phyloP scores from a whole-genome alignment of 2,113 vertebrate genomes.

The Micromys minutus region DNA sequence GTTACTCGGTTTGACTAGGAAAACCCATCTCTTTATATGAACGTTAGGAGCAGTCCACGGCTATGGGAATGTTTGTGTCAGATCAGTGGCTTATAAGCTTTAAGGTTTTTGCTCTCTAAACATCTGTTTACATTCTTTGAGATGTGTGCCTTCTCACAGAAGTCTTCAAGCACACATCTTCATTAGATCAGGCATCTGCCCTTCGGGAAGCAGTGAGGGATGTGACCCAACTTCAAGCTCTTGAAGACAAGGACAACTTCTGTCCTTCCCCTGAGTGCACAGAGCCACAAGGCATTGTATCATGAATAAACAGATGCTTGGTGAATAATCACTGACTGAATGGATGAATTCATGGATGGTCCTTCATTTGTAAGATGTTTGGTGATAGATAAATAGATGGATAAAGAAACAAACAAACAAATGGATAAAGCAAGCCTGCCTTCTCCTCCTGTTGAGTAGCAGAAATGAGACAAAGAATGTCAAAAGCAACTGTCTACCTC shows the following conservation, averaged over 20 bases:
- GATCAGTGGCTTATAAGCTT: background rate
- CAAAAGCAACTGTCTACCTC: background rate
- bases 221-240: background rate
- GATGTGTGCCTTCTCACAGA: background rate
- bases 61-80: background rate
- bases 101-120: background rate
- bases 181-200: background rate
- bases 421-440: background rate
- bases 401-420: background rate
- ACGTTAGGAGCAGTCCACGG: background rate
- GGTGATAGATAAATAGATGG: background rate
- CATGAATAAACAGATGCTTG: background rate
- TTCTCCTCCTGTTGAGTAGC: background rate
- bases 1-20: background rate
- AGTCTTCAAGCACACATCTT: background rate
- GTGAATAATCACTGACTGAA: background rate
- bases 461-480: background rate
- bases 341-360: background rate
- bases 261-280: background rate
- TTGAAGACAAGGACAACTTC: background rate
- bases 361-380: conserved; percentile 1
- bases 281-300: background rate
- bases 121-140: background rate
- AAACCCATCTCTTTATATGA: background rate
- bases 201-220: conserved; percentile 17